A percentile compares a stretch with the other conserved stretches of the same genome.
These are phyloP conservation scores for Amblyraja radiata DNA, from an alignment of 2,797 vertebrate species.

Conservation along the genomic window DNA sequence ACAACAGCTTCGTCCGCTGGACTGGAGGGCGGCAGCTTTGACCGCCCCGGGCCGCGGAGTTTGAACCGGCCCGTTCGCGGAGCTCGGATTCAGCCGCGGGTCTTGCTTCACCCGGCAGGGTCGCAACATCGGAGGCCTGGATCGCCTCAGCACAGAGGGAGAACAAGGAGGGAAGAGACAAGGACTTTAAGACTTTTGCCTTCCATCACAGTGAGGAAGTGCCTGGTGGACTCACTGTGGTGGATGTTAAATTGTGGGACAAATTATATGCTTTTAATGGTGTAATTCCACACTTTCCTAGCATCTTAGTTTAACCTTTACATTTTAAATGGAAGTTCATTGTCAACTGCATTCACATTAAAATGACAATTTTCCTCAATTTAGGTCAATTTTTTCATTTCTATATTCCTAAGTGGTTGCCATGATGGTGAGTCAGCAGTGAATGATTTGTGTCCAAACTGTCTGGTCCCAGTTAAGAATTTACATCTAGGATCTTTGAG, in stretches of 20 bases:
- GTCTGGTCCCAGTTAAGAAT: neutral
- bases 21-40: no score
- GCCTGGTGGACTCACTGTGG: no score
- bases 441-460: neutral
- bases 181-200: no score
- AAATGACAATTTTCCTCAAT: neutral
- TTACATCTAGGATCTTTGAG: neutral
- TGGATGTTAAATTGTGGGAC: neutral
- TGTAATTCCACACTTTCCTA: neutral
- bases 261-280: neutral
- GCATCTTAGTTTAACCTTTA: neutral
- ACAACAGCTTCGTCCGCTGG: no score
- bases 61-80: no score
- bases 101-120: no score
- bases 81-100: no score
- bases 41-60: no score
- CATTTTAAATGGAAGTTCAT: neutral
- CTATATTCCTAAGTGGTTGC: neutral
- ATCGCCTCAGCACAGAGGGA: no score
- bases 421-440: neutral
- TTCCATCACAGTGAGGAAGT: no score
- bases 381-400: neutral
- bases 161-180: no score
- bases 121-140: no score
- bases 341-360: neutral